Percentiles rank a stretch among this genome's conserved stretches.
phyloP scores from a whole-genome alignment of 2,888 invertebrate species.

The Erebia aethiops region DNA sequence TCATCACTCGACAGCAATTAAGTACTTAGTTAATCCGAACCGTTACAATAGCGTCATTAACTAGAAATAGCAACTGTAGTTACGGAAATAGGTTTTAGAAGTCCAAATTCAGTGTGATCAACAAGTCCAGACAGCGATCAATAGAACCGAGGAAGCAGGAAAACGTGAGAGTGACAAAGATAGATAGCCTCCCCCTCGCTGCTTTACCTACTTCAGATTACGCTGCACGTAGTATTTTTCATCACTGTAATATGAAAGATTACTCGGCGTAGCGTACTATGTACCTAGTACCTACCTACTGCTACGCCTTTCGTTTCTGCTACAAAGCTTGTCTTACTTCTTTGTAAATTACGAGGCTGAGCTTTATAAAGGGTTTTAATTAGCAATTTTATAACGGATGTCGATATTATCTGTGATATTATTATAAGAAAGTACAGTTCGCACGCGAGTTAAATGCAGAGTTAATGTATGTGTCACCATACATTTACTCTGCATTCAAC shows the following conservation, averaged over 20 bases:
- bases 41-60: constrained; percentile 5
- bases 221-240: constrained; percentile 42
- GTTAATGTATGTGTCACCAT: no score
- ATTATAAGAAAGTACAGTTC: no score
- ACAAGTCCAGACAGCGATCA: constrained; percentile 82
- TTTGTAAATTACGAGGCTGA: not conserved
- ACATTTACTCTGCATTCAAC: no score
- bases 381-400: not conserved
- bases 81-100: constrained; percentile 49
- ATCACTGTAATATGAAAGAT: constrained; percentile 36
- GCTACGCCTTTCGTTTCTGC: constrained; percentile 7
- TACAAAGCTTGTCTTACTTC: constrained; percentile 12
- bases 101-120: constrained; percentile 62
- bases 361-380: not conserved
- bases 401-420: no score
- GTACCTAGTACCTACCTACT: constrained; percentile 15
- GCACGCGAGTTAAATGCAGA: no score
- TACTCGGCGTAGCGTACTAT: constrained; percentile 25
- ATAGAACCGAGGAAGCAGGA: constrained; percentile 67
- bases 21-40: not conserved
- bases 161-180: constrained; percentile 51
- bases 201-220: constrained; percentile 40
- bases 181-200: constrained; percentile 34
- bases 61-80: constrained; percentile 17
- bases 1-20: not conserved